Evolutionary conservation across 2,888 invertebrate species (phyloP).

Genomic region (Brassicogethes aeneus): DNA sequence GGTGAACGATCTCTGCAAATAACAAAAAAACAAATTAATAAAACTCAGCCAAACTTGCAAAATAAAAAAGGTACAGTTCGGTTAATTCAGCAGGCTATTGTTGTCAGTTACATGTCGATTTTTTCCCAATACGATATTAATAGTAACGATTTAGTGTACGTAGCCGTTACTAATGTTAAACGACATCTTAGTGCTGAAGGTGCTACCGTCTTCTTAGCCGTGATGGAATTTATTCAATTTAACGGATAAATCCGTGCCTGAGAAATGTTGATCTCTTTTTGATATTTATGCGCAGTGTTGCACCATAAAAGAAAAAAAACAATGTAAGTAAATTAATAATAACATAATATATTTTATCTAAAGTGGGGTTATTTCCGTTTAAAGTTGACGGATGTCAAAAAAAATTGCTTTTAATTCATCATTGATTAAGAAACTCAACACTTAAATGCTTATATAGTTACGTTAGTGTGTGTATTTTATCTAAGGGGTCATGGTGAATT

Average conservation of each 20-base stretch:
- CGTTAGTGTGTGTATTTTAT: too few relatives aligned
- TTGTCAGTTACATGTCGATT: too few relatives aligned
- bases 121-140: slow-evolving; percentile 7
- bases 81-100: too few relatives aligned
- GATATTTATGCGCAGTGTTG: slow-evolving; percentile 28
- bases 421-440: too few relatives aligned
- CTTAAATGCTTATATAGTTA: too few relatives aligned
- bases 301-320: too few relatives aligned
- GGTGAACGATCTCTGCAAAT: slow-evolving; percentile 83
- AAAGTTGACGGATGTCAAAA: too few relatives aligned
- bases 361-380: too few relatives aligned
- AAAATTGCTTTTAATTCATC: too few relatives aligned
- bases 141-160: slow-evolving; percentile 12
- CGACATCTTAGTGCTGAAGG: slow-evolving; percentile 12
- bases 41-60: not conserved
- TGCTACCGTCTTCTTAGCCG: slow-evolving; percentile 24
- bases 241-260: slow-evolving; percentile 33
- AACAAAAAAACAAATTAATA: slow-evolving; percentile 3
- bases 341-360: too few relatives aligned
- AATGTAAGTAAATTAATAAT: too few relatives aligned
- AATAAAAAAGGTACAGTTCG: not conserved
- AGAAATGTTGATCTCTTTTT: slow-evolving; percentile 31
- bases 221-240: slow-evolving; percentile 36
- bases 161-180: slow-evolving; percentile 10
- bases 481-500: too few relatives aligned